A percentile compares a stretch with the other conserved stretches of the same genome.
These are phyloP conservation scores for Synergus japonicus DNA, from an alignment of 2,888 invertebrate genomes.

Conservation along the genomic window DNA sequence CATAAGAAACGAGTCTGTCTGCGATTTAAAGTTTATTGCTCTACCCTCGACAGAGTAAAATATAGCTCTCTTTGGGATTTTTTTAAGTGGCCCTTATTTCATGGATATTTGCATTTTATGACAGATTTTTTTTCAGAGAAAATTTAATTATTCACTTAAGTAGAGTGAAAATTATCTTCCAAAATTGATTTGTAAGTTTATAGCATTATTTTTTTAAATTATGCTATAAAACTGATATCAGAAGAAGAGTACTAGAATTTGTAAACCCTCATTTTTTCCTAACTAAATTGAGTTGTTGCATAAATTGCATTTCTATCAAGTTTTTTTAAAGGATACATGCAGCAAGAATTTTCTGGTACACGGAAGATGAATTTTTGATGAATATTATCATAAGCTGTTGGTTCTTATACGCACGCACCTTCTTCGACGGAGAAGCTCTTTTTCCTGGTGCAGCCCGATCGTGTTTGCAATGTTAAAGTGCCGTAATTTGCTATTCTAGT, in stretches of 20 bases:
- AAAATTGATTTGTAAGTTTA: no score
- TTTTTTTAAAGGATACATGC: neutral
- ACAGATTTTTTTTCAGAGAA: neutral
- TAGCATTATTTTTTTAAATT: no score
- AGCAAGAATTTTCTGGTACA: neutral
- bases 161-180: neutral
- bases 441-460: slow-evolving; percentile 27
- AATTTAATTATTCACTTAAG: neutral
- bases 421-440: neutral
- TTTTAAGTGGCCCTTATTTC: neutral
- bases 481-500: slow-evolving; percentile 28
- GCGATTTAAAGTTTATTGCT: slow-evolving; percentile 1
- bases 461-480: slow-evolving; percentile 33
- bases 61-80: neutral
- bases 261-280: neutral
- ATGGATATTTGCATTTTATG: neutral
- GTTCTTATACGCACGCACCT: neutral
- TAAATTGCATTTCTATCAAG: neutral
- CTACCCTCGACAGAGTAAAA: neutral
- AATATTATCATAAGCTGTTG: slow-evolving; percentile 19
- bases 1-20: slow-evolving; percentile 16
- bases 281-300: neutral
- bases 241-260: neutral
- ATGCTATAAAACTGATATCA: no score
- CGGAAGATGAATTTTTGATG: slow-evolving; percentile 15